phyloP scores from a whole-genome alignment of 2,888 invertebrate species.

The Leucophenga maculata region DNA sequence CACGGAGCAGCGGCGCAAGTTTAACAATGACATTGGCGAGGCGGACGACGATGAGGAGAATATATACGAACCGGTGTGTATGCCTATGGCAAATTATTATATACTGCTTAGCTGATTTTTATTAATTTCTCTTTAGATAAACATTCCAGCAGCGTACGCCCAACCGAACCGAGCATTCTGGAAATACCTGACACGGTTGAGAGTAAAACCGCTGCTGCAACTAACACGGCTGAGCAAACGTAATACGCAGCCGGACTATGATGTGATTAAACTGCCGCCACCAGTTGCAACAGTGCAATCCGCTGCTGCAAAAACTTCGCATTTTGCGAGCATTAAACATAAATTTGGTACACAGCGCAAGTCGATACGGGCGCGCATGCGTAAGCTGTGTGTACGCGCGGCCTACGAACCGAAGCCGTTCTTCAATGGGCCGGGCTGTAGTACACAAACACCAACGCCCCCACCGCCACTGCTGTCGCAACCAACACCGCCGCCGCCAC shows the following conservation, averaged over 20 bases:
- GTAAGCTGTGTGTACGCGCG: slow-evolving; percentile 50
- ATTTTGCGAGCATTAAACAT: slow-evolving; percentile 55
- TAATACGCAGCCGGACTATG: slow-evolving; percentile 26
- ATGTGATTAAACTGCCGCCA: slow-evolving; percentile 31
- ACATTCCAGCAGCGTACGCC: slow-evolving; percentile 46
- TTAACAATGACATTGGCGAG: background rate
- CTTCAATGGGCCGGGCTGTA: slow-evolving; percentile 18
- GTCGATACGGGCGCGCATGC: slow-evolving; percentile 60
- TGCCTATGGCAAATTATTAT: slow-evolving; percentile 20
- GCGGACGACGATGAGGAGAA: slow-evolving; percentile 55
- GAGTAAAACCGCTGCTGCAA: slow-evolving; percentile 55
- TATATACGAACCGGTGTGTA: slow-evolving; percentile 66
- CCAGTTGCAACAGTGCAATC: too few relatives aligned
- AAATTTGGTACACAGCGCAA: slow-evolving; percentile 59
- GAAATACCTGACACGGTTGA: slow-evolving; percentile 58
- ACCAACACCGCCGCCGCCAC: background rate
- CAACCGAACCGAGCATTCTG: slow-evolving; percentile 45
- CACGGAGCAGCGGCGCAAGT: background rate
- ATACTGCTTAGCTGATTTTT: background rate
- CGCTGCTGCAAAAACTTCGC: slow-evolving; percentile 36
- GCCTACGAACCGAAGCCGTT: slow-evolving; percentile 39
- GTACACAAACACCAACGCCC: background rate
- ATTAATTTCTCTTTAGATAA: slow-evolving; percentile 48
- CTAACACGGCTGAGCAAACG: slow-evolving; percentile 45
- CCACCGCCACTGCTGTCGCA: background rate